Percentiles rank a stretch among this genome's conserved stretches.
These are phyloP conservation scores for Schizopygopsis pylzovi DNA, from an alignment of 2,797 vertebrate species.

Conservation along the genomic window DNA sequence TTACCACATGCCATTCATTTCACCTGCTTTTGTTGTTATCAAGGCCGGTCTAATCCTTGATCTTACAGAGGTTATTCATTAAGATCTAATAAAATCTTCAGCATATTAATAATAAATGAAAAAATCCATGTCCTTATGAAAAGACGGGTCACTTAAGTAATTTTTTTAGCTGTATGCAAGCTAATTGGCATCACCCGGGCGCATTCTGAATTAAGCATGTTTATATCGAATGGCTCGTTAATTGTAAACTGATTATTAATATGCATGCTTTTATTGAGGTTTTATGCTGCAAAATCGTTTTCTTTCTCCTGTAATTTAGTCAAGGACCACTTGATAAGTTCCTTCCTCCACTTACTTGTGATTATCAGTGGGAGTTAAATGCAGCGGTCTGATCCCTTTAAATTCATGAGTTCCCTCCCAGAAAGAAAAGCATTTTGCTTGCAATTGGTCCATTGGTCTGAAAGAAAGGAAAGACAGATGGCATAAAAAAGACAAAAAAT, in stretches of 20 bases:
- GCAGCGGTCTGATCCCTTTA: slow-evolving; percentile 24
- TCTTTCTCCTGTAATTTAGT: slow-evolving; percentile 35
- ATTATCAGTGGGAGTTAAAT: slow-evolving; percentile 41
- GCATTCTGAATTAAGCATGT: background rate
- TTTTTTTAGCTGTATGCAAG: slow-evolving; percentile 56
- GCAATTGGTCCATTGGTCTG: slow-evolving; percentile 19
- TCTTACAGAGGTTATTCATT: slow-evolving; percentile 75
- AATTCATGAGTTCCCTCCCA: slow-evolving; percentile 32
- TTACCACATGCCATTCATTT: slow-evolving; percentile 67
- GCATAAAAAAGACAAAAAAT: slow-evolving; percentile 28
- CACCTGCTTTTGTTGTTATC: slow-evolving; percentile 71
- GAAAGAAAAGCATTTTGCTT: slow-evolving; percentile 30
- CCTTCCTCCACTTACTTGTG: slow-evolving; percentile 28
- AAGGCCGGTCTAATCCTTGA: slow-evolving; percentile 64
- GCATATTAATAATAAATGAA: slow-evolving; percentile 69
- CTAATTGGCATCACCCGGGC: slow-evolving; percentile 9
- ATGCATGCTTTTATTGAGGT: background rate
- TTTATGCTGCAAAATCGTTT: slow-evolving; percentile 20
- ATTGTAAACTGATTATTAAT: slow-evolving; percentile 23
- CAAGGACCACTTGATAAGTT: slow-evolving; percentile 26
- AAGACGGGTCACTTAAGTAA: slow-evolving; percentile 69
- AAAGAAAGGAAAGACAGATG: slow-evolving; percentile 48
- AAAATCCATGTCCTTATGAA: slow-evolving; percentile 77
- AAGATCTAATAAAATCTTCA: slow-evolving; percentile 76
- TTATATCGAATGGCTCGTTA: slow-evolving; percentile 8